Evolutionary conservation across 2,888 invertebrate species (phyloP).

Genomic region (Coenonympha glycerion): DNA sequence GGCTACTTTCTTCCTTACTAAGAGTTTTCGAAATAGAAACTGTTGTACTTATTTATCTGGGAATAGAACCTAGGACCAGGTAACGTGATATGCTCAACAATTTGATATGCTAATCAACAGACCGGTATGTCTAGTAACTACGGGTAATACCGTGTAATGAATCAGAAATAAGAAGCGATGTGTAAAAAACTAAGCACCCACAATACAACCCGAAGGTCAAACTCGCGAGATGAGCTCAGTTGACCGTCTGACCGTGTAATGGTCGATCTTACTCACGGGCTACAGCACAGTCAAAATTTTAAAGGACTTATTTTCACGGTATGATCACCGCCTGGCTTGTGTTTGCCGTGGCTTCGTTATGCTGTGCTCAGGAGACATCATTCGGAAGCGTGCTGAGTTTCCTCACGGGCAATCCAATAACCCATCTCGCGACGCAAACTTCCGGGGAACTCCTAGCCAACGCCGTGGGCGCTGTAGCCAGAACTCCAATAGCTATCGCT

Average conservation of each 20-base stretch:
- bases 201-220: constrained; percentile 5
- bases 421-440: neutral
- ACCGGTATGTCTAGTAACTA: too few species aligned
- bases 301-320: too few species aligned
- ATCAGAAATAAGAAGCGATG: too few species aligned
- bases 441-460: constrained; percentile 31
- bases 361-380: neutral
- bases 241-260: neutral
- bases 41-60: too few species aligned
- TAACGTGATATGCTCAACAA: too few species aligned
- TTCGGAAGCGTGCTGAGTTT: neutral
- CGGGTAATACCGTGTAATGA: too few species aligned
- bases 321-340: neutral
- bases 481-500: constrained; percentile 35
- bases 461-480: constrained; percentile 23
- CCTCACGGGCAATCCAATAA: constrained; percentile 12
- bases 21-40: too few species aligned
- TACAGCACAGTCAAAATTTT: too few species aligned
- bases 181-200: neutral
- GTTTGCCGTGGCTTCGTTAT: neutral
- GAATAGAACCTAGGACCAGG: too few species aligned
- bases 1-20: too few species aligned
- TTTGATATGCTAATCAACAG: too few species aligned
- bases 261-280: neutral
- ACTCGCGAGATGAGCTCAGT: neutral